Percentiles rank a stretch among this genome's conserved stretches.
Conservation (phyloP, 2,113 vertebrate genomes). For the Clarias macrocephalus region DNA sequence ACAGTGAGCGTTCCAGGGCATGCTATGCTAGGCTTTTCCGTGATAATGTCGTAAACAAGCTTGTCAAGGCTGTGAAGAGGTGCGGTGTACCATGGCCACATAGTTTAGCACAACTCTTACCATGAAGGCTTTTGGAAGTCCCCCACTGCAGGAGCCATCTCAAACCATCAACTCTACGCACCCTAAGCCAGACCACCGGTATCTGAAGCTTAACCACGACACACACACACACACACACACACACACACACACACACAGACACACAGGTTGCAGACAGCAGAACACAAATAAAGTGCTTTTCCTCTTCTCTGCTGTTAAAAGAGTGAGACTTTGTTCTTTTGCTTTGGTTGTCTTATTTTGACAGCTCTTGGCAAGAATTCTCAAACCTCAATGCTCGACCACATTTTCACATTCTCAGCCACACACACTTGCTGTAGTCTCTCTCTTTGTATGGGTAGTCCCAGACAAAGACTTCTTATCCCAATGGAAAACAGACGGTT, state of each 20-base stretch:
- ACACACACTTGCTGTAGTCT: conserved; percentile 31
- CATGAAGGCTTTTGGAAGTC: conserved; percentile 56
- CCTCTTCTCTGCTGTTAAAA: conserved; percentile 55
- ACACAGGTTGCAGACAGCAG: conserved; percentile 54
- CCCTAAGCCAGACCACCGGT: conserved; percentile 62
- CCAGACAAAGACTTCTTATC: conserved; percentile 33
- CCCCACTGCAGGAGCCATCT: conserved; percentile 54
- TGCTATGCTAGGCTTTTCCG: conserved; percentile 46
- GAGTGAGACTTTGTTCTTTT: conserved; percentile 48
- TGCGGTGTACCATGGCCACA: conserved; percentile 37
- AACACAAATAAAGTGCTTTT: conserved; percentile 61
- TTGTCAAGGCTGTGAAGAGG: conserved; percentile 21
- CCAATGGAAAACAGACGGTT: conserved; percentile 48
- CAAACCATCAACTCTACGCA: conserved; percentile 49
- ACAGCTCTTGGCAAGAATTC: conserved; percentile 53
- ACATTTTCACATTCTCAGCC: conserved; percentile 47
- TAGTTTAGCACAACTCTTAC: conserved; percentile 47
- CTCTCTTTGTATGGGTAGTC: conserved; percentile 19
- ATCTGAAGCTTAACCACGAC: conserved; percentile 63
- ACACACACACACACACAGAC: conserved; percentile 43
- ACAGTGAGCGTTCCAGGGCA: conserved; percentile 21
- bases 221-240: conserved; percentile 49
- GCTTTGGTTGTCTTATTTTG: conserved; percentile 49
- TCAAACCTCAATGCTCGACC: conserved; percentile 48
- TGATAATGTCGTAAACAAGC: conserved; percentile 54